phyloP scores from a whole-genome alignment of 2,113 vertebrate genomes.

The Trichechus manatus region DNA sequence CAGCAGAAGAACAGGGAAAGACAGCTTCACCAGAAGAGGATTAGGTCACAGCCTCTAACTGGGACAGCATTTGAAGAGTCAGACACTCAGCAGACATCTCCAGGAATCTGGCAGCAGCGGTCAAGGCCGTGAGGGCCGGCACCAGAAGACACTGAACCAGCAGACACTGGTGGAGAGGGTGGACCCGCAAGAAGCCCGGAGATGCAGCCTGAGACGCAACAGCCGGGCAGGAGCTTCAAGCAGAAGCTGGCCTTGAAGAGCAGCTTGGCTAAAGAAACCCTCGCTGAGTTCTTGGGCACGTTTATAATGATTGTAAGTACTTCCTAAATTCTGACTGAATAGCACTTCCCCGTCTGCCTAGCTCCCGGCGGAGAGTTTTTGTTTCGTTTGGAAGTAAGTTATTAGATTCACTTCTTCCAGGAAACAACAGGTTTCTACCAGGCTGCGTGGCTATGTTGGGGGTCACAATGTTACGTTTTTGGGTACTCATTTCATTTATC shows the following conservation, averaged over 20 bases:
- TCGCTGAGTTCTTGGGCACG: slow-evolving; percentile 96
- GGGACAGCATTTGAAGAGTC: slow-evolving; percentile 77
- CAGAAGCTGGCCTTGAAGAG: slow-evolving; percentile 91
- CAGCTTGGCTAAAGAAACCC: slow-evolving; percentile 92
- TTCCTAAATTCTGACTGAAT: not conserved
- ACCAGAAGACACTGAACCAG: not conserved
- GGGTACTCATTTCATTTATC: not conserved
- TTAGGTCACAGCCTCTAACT: slow-evolving; percentile 81
- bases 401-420: not conserved
- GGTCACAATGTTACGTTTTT: not conserved
- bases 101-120: slow-evolving; percentile 64
- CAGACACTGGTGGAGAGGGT: slow-evolving; percentile 18
- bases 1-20: slow-evolving; percentile 61
- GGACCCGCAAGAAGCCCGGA: slow-evolving; percentile 70
- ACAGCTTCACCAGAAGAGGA: slow-evolving; percentile 79
- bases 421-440: not conserved
- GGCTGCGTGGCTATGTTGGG: not conserved
- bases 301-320: slow-evolving; percentile 97
- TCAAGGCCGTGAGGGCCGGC: slow-evolving; percentile 33
- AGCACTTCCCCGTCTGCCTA: not conserved
- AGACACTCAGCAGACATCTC: slow-evolving; percentile 77
- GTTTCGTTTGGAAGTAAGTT: not conserved
- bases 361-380: not conserved
- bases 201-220: slow-evolving; percentile 88
- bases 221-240: slow-evolving; percentile 88